These are phyloP conservation scores for Hermodice carunculata DNA, from an alignment of 2,888 invertebrate species.

Conservation along the genomic window DNA sequence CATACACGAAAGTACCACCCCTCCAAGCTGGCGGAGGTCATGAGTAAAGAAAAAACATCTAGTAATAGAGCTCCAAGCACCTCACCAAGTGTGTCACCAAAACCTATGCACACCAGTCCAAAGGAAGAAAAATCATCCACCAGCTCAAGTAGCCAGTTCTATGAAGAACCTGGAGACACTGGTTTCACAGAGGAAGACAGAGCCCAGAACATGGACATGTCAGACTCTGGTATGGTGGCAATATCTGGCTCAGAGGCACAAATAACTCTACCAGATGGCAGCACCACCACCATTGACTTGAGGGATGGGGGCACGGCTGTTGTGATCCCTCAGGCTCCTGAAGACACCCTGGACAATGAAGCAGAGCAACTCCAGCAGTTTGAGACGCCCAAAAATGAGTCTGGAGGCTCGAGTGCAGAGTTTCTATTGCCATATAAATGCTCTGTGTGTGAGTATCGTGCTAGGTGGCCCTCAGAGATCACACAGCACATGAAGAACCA, in stretches of 20 bases:
- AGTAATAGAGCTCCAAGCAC: no score
- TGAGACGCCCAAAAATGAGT: not conserved
- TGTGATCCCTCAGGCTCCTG: constrained; percentile 41
- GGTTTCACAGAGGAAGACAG: no score
- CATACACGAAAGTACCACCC: constrained; percentile 33
- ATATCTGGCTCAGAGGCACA: no score
- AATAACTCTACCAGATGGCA: not conserved
- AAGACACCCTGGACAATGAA: constrained; percentile 15
- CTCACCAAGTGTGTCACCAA: no score
- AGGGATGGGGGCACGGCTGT: constrained; percentile 29
- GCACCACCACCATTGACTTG: constrained; percentile 13
- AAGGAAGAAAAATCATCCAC: no score
- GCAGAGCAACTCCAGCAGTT: not conserved
- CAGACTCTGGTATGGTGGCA: no score
- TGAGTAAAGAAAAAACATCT: no score
- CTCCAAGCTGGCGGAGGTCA: no score
- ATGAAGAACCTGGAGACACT: no score
- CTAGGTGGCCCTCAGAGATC: constrained; percentile 69
- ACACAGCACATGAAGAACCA: constrained; percentile 70
- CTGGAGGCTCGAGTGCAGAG: constrained; percentile 25
- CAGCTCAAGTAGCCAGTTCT: no score
- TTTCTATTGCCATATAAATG: constrained; percentile 66
- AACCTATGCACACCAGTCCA: no score
- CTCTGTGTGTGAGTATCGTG: constrained; percentile 66
- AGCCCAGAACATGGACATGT: no score